Evolutionary conservation across 2,888 invertebrate species (phyloP), one percentile per base, ranked within the genome.

Genomic region (Drosophila birchii): DNA sequence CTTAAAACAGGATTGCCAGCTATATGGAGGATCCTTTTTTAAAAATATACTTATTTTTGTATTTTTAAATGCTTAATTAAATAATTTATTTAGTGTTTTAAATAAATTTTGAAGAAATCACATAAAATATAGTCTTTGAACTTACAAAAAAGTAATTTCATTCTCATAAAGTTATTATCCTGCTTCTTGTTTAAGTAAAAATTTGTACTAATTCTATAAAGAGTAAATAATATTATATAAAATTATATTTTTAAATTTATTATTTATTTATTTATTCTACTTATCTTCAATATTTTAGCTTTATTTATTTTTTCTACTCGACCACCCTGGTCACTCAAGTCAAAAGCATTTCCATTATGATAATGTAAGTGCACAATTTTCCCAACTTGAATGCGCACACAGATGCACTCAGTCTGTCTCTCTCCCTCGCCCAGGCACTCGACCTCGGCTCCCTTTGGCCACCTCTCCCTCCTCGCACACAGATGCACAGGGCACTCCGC

Each of bases 341-440:
- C 84, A 84, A 82, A 87, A 75, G 66, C 82, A 82, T 87, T 89
- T 86, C 81, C 79, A 89, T 89, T 89, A 88, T 89, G 88, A 89
- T 88, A 88, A 88, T 88, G 85, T 88, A 83, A 88, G 88, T 89
- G 85, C 89, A 80, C 87, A 79, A 86, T 89, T 86, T 68, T 87
- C 68, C 75, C 80, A 88, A 84, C 84, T 88, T 78, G 74, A 81
- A 81, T 85, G 78, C 69, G 68, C 72, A 57, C 39, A 61, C 55
- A 72, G 61, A 66, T 61, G 62, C 53, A 76, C 55, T 18, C 43
- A 55, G 23, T 41, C 43, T 20, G 16, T 44, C 56, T 56, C 62
- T 18, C 23, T 56, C 29, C 45, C 39, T 57, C 45, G 53, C 26
- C 23, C 49, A 39, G 20, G 20, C 36, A 54, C 62, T 49, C 12